phyloP scores from a whole-genome alignment of 1,140 invertebrate genomes.

The Drosophila mayri region DNA sequence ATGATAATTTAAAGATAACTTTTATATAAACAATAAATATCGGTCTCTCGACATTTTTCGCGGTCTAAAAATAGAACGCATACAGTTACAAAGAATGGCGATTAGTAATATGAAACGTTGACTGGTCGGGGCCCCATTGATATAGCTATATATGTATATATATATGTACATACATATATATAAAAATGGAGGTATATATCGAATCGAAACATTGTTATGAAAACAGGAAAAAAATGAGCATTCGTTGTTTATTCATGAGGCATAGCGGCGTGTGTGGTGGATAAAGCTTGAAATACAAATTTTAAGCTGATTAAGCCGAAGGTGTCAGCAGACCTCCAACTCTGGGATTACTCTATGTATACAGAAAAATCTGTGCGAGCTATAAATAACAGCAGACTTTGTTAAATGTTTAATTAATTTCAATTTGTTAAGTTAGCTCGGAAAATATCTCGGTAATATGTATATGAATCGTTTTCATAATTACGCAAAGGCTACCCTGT shows the following conservation, averaged over 20 bases:
- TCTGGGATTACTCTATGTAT: constrained; percentile 21
- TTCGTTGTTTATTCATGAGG: constrained; percentile 43
- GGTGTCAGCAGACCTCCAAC: constrained; percentile 30
- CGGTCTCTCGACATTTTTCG: constrained; percentile 35
- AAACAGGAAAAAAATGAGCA: constrained; percentile 42
- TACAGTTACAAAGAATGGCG: constrained; percentile 35
- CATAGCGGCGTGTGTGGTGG: constrained; percentile 23
- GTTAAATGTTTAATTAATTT: constrained; percentile 25
- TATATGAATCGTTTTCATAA: too few species aligned
- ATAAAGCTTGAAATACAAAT: constrained; percentile 31
- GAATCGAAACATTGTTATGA: constrained; percentile 26
- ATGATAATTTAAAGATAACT: constrained; percentile 81
- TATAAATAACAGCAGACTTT: constrained; percentile 19
- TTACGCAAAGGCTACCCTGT: not conserved
- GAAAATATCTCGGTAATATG: too few species aligned
- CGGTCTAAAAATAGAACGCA: constrained; percentile 50
- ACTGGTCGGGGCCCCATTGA: constrained; percentile 25
- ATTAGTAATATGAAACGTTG: constrained; percentile 32
- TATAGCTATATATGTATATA: constrained; percentile 5
- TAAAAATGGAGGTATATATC: constrained; percentile 22
- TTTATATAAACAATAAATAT: constrained; percentile 75
- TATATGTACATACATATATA: not conserved
- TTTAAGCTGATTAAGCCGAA: constrained; percentile 30
- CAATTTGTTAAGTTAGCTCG: not conserved
- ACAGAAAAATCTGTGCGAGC: constrained; percentile 13